Evolutionary conservation across 2,113 vertebrate genomes (phyloP).

Genomic region (Mobula birostris): DNA sequence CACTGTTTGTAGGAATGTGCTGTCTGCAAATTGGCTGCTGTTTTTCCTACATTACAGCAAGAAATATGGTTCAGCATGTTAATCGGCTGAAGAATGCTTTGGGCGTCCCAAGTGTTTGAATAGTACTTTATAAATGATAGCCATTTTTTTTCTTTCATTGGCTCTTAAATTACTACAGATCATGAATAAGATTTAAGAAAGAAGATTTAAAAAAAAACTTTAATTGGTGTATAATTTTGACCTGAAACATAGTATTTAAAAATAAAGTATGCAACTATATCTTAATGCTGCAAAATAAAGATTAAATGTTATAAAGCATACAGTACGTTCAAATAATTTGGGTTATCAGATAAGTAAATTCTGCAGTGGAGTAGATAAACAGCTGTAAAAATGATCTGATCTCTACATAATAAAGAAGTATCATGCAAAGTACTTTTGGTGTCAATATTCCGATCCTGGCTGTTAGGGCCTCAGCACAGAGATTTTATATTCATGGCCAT

Average conservation of each 20-base stretch:
- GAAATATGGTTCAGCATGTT: too few species aligned
- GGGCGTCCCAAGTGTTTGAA: too few species aligned
- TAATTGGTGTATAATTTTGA: not conserved
- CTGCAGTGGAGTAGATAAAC: not conserved
- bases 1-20: too few species aligned
- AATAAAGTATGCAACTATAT: not conserved
- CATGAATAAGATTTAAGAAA: not conserved
- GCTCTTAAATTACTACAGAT: not conserved
- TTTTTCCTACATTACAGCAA: too few species aligned
- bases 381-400: not conserved
- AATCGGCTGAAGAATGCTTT: too few species aligned
- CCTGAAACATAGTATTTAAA: not conserved
- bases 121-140: too few species aligned
- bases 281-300: not conserved
- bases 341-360: not conserved
- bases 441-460: not conserved
- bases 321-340: not conserved
- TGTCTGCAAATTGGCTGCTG: too few species aligned
- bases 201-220: not conserved
- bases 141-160: not conserved
- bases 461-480: not conserved
- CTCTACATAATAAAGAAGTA: not conserved
- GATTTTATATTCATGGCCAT: not conserved
- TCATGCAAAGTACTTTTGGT: not conserved
- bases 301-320: not conserved